Evolutionary conservation across 2,113 vertebrate species (phyloP).

Genomic region (Catharus minimus): DNA sequence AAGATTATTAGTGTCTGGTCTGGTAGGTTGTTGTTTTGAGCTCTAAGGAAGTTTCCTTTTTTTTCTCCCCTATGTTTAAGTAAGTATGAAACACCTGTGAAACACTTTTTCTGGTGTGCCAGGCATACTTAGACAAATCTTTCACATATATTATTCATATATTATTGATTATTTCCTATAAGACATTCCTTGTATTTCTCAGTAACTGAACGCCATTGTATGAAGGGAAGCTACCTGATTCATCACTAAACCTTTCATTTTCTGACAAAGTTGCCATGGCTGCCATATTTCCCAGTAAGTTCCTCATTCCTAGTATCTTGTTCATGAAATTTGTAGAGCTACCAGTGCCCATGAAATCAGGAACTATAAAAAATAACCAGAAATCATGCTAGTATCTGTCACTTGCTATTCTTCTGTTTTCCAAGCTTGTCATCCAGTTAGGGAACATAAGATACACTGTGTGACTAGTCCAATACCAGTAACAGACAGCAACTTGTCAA

Average conservation of each 20-base stretch:
- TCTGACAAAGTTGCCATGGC: conserved; percentile 5
- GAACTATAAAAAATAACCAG: conserved; percentile 49
- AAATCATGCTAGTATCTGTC: conserved; percentile 60
- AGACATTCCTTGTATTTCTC: neutral
- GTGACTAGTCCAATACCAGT: conserved; percentile 64
- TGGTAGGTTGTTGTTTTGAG: neutral
- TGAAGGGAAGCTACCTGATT: neutral
- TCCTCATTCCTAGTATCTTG: conserved; percentile 14
- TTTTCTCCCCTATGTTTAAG: neutral
- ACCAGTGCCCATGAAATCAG: conserved; percentile 38
- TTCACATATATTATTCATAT: neutral
- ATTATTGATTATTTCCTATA: neutral
- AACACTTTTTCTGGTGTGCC: neutral
- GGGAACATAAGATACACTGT: conserved; percentile 44
- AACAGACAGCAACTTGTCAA: conserved; percentile 68
- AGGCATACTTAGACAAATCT: neutral
- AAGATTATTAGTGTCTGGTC: neutral
- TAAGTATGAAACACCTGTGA: neutral
- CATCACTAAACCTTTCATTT: conserved; percentile 13
- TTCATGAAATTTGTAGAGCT: neutral
- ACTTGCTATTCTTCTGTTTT: conserved; percentile 64
- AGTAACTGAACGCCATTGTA: neutral
- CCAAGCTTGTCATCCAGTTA: conserved; percentile 62
- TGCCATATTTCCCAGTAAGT: neutral
- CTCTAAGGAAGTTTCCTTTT: neutral